A percentile compares a stretch with the other conserved stretches of the same genome.
Conservation (phyloP, 2,888 invertebrate genomes). For the Dasypogon diadema region DNA sequence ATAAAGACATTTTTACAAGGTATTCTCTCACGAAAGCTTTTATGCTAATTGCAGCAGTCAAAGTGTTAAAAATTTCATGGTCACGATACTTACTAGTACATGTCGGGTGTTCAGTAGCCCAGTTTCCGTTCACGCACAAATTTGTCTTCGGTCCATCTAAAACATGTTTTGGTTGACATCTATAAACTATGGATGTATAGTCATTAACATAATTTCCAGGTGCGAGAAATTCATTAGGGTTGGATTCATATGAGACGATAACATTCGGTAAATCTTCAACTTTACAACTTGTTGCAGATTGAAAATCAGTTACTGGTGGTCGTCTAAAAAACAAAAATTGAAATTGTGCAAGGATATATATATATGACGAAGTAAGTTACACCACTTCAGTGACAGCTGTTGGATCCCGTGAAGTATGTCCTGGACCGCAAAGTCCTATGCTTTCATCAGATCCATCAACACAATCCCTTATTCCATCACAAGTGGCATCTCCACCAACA, state of each 20-base stretch:
- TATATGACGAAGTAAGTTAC: neutral
- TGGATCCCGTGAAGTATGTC: neutral
- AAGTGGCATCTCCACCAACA: slow-evolving; percentile 57
- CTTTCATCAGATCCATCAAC: slow-evolving; percentile 62
- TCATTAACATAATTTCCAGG: neutral
- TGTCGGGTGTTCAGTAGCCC: slow-evolving; percentile 22
- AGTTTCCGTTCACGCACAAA: neutral
- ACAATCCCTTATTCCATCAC: slow-evolving; percentile 60
- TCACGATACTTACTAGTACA: slow-evolving; percentile 50
- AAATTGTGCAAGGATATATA: neutral
- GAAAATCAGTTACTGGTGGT: neutral
- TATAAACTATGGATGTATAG: slow-evolving; percentile 8
- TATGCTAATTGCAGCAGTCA: too few species aligned
- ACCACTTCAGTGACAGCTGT: neutral
- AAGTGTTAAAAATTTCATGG: too few species aligned
- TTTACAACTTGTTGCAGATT: neutral
- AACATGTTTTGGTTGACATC: slow-evolving; percentile 7
- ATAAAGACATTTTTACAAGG: too few species aligned
- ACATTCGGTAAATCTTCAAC: slow-evolving; percentile 8
- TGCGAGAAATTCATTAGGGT: slow-evolving; percentile 3
- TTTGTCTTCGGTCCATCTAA: slow-evolving; percentile 2
- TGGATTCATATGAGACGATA: slow-evolving; percentile 10
- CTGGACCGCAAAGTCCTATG: slow-evolving; percentile 55
- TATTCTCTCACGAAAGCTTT: too few species aligned
- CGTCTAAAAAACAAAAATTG: neutral